Evolutionary conservation across 2,888 invertebrate species (phyloP).

Genomic region (Oligia latruncula): DNA sequence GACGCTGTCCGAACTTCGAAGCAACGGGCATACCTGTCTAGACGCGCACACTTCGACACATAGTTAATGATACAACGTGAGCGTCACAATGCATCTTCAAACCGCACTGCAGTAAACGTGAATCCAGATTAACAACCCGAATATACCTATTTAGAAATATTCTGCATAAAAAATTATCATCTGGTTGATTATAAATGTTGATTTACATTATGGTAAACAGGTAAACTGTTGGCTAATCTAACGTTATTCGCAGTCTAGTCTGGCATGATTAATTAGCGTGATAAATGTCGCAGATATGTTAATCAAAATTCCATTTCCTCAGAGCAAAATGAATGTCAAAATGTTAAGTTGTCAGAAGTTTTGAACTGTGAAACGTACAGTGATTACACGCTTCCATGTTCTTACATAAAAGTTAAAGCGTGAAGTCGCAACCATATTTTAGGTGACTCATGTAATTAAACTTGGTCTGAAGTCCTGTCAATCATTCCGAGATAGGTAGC

Average conservation of each 20-base stretch:
- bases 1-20: constrained; percentile 61
- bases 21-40: constrained; percentile 72
- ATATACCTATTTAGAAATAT: constrained; percentile 18
- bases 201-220: constrained; percentile 5
- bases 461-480: constrained; percentile 29
- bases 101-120: constrained; percentile 50
- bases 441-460: constrained; percentile 41
- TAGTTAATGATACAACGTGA: constrained; percentile 69
- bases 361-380: constrained; percentile 19
- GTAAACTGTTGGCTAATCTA: background rate
- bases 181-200: background rate
- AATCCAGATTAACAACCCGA: constrained; percentile 26
- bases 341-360: constrained; percentile 39
- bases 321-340: constrained; percentile 20
- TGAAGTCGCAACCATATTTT: constrained; percentile 50
- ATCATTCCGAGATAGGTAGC: constrained; percentile 23
- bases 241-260: constrained; percentile 1
- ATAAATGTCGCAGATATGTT: constrained; percentile 6
- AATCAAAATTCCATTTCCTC: constrained; percentile 5
- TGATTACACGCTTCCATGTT: constrained; percentile 35
- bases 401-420: constrained; percentile 38
- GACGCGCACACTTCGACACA: constrained; percentile 64
- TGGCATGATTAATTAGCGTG: background rate
- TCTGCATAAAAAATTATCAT: constrained; percentile 1
- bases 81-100: constrained; percentile 68